These are phyloP conservation scores for Emmelina monodactyla DNA, from an alignment of 2,888 invertebrate genomes.

Conservation along the genomic window DNA sequence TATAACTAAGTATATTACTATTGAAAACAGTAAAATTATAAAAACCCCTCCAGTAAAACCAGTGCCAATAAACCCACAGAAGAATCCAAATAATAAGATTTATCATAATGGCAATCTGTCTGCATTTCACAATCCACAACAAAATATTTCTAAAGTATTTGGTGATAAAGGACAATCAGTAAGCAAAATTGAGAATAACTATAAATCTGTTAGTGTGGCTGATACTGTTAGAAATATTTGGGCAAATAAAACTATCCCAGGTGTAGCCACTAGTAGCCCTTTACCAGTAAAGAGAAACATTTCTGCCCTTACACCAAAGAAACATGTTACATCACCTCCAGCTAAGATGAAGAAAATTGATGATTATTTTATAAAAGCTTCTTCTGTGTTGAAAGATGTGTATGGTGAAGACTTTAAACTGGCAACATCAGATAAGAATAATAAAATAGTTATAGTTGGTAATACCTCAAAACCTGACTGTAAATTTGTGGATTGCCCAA, in stretches of 20 bases:
- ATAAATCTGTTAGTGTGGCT: conserved; percentile 17
- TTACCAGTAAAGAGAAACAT: conserved; percentile 11
- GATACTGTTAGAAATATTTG: conserved; percentile 27
- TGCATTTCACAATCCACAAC: no score
- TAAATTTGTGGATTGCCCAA: conserved; percentile 55
- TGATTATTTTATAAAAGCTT: conserved; percentile 40
- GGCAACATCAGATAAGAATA: conserved; percentile 21
- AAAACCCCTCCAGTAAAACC: conserved; percentile 13
- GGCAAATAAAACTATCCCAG: conserved; percentile 20
- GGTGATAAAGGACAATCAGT: conserved; percentile 23
- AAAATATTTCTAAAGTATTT: no score
- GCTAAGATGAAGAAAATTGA: conserved; percentile 46
- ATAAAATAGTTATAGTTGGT: conserved; percentile 27
- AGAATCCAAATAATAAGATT: conserved; percentile 13
- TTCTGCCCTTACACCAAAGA: conserved; percentile 17
- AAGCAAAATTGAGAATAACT: conserved; percentile 13
- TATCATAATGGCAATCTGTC: conserved; percentile 2
- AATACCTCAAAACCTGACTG: conserved; percentile 14
- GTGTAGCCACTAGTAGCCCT: neutral
- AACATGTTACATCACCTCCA: conserved; percentile 26
- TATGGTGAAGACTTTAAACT: conserved; percentile 45
- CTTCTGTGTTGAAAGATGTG: conserved; percentile 39
- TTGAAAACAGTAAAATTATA: conserved; percentile 20
- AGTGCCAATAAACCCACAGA: conserved; percentile 22
- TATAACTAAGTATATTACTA: conserved; percentile 42